Base-by-base conservation (phyloP, 2,888 invertebrate genomes). In the Cyrtodaria siliqua region DNA sequence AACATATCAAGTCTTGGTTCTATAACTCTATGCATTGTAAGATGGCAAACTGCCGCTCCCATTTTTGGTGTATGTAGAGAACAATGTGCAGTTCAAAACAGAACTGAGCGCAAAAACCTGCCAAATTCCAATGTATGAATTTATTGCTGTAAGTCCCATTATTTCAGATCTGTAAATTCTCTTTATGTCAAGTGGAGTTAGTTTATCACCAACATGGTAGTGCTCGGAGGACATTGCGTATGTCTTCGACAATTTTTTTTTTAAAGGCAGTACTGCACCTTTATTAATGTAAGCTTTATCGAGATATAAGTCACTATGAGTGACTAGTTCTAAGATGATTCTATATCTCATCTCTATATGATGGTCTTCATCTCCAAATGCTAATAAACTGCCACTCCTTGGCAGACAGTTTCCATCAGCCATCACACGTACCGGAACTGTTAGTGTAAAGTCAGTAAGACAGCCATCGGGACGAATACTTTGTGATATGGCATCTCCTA, bases 321-420 rank as follows among this genome's bases (percentile, higher is more conserved):
- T 27, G 4, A 33, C 12, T 20, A 56, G 27, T 38, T 56, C 55
- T 8, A 56, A 18, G 18, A 56, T 40, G 29, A 68, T 52, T 68
- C 68, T 23, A 18, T 20, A 68, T 27, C 68, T 24, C 18, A 60
- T 68, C 52, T 68, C 60, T 24, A 26, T 40, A 50, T 60, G 60
- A 52, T 60, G 14, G 24, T 69, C 61, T 47, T 60, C 69, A n/a
- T 60, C 20, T 20, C 60, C 61, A 69, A 69, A 69, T 24, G 60
- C 60, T 42, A 68, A 38, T 42, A 60, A 47, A 27, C 68, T 60
- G 23, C 40, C 68, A 27, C 33, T 29, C 44, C 60, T 20, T 44
- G 55, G 61, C 29, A 63, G 56, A 33, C 63, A 63, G 42, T 71
- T 71, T 18, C 63, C 71, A 50, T 71, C 71, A 57, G 63, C 71